Base-by-base conservation (phyloP, 1,140 invertebrate genomes). In the Thaumetopoea pityocampa region DNA sequence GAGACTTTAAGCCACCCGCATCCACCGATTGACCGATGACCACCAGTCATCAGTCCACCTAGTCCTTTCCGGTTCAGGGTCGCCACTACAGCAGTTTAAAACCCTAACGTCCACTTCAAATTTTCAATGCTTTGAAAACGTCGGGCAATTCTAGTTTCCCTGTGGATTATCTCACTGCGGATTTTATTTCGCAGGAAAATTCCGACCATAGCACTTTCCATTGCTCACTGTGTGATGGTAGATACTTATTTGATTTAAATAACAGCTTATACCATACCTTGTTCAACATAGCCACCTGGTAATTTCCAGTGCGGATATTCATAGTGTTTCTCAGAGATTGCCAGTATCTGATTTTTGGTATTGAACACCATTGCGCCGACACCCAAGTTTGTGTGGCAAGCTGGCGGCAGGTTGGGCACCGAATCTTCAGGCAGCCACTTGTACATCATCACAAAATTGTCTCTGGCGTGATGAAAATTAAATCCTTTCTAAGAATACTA, bases 241-340 rank as follows among this genome's bases (percentile, higher is more conserved):
- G 23, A n/a, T n/a, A n/a, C n/a, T n/a, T n/a, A n/a, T n/a, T n/a
- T n/a, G n/a, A n/a, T n/a, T n/a, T n/a, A n/a, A 4, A 9, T 30
- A 8, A 15, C 16, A 2, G 10, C 10, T 0, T 23, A 19, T 9
- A 11, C 22, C 47, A 62, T 84, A 94, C 93, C 91, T 82, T 89
- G 91, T 71, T 97, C 94, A 14, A 96, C 92, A 85, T 94, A 94
- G 36, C 96, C 96, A 42, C 96, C 96, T 12, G 96, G 96, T 8
- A 98, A 85, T 83, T 98, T 98, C 95, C 95, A 98, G 57, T 89
- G 85, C 8, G 86, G 81, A 26, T 87, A 85, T 28, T 88, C 74
- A 51, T 89, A 88, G 74, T 88, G 90, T 67, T 90, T 92, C 67
- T 97, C 95, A 46, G 90, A 89, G 7, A 97, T 89, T 0, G 94